A percentile compares a stretch with the other conserved stretches of the same genome.
These are phyloP conservation scores for Noctua comes DNA, from an alignment of 2,888 invertebrate genomes.

Conservation along the genomic window DNA sequence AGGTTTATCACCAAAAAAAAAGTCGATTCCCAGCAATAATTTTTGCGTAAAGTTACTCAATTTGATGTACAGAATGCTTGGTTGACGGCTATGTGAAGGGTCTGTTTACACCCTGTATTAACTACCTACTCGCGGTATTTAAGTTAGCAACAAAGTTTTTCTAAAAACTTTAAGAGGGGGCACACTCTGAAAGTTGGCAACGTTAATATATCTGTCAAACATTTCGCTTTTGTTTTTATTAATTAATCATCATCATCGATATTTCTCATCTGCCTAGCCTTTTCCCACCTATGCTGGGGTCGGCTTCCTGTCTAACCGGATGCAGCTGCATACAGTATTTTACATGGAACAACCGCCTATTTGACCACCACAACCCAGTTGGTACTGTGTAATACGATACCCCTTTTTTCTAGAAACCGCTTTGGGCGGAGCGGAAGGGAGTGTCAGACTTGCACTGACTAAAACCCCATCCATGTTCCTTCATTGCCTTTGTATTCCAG, in stretches of 20 bases:
- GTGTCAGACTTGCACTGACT: too few species aligned
- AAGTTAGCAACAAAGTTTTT: neutral
- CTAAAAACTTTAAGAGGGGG: neutral
- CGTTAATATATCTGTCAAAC: neutral
- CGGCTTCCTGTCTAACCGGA: neutral
- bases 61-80: too few species aligned
- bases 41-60: too few species aligned
- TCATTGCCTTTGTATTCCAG: too few species aligned
- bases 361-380: neutral
- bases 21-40: too few species aligned
- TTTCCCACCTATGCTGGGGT: neutral
- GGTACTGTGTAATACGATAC: neutral
- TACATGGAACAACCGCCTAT: neutral
- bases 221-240: neutral
- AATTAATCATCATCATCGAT: neutral
- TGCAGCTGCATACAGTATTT: neutral
- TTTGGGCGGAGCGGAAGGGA: too few species aligned
- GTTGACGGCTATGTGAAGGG: too few species aligned
- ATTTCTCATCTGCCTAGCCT: neutral
- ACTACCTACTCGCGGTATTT: neutral
- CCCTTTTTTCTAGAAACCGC: too few species aligned
- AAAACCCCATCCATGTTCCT: too few species aligned
- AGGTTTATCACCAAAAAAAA: too few species aligned
- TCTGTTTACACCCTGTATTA: too few species aligned
- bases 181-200: neutral